Percentiles rank a stretch among this genome's conserved stretches.
These are phyloP conservation scores for Helostoma temminkii DNA, from an alignment of 2,797 vertebrate species.

Conservation along the genomic window DNA sequence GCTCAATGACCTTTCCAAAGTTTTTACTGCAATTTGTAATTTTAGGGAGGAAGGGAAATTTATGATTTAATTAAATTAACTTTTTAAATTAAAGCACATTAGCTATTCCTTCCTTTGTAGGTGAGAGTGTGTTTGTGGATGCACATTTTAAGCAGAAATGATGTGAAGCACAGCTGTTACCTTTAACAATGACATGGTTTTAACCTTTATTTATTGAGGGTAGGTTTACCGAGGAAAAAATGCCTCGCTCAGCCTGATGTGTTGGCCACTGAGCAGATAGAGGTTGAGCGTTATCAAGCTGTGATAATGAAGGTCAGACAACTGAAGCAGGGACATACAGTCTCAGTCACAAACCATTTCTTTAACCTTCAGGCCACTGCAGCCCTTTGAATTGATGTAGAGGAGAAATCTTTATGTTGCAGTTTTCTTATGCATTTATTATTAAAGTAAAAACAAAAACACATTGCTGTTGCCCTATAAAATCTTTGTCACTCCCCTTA, in stretches of 20 bases:
- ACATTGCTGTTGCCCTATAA: too few relatives aligned
- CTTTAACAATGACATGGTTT: background rate
- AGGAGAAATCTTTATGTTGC: background rate
- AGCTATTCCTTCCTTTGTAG: background rate
- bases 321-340: background rate
- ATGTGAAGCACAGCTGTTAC: background rate
- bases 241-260: background rate
- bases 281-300: conserved; percentile 1
- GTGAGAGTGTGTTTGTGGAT: background rate
- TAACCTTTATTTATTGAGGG: background rate
- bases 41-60: background rate
- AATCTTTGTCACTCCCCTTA: background rate
- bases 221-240: conserved; percentile 1
- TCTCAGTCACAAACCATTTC: background rate
- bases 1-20: background rate
- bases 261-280: background rate
- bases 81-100: too few relatives aligned
- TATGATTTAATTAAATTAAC: too few relatives aligned
- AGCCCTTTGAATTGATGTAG: background rate
- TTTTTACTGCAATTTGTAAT: background rate
- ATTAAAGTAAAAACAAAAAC: too few relatives aligned
- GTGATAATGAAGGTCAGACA: conserved; percentile 10
- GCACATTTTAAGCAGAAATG: too few relatives aligned
- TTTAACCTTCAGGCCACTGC: conserved; percentile 2
- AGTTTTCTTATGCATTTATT: background rate